phyloP scores from a whole-genome alignment of 2,113 vertebrate species.

The Tragulus kanchil region DNA sequence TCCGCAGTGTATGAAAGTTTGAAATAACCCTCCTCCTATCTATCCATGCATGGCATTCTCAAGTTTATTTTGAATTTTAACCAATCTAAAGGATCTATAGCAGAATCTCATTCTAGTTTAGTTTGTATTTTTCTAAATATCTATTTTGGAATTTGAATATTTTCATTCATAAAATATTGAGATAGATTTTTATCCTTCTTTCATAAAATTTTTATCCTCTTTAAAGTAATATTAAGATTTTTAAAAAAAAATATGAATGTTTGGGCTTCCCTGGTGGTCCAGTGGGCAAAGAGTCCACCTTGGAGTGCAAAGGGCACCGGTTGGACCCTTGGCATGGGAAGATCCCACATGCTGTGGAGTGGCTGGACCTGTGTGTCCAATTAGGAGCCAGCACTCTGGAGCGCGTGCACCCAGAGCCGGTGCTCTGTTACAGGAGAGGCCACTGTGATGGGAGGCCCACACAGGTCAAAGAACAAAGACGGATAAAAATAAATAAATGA shows the following conservation, averaged over 20 bases:
- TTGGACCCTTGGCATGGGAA: too few species aligned
- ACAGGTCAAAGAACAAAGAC: too few species aligned
- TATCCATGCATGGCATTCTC: neutral
- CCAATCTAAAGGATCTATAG: neutral
- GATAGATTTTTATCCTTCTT: neutral
- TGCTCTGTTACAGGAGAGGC: too few species aligned
- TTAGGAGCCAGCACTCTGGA: too few species aligned
- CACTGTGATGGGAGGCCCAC: too few species aligned
- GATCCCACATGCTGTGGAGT: too few species aligned
- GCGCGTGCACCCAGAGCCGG: too few species aligned
- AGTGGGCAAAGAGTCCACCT: too few species aligned
- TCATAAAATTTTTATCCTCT: neutral
- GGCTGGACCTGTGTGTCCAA: too few species aligned
- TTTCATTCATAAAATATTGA: neutral
- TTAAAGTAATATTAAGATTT: neutral
- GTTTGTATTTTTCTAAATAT: slow-evolving; percentile 1
- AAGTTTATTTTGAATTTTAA: slow-evolving; percentile 8
- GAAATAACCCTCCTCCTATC: neutral
- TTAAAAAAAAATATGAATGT: neutral
- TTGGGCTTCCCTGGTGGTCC: neutral
- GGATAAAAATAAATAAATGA: too few species aligned
- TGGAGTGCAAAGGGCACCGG: too few species aligned
- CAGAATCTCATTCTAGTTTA: neutral
- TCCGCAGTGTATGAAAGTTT: neutral
- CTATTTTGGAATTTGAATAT: neutral